Base-by-base conservation (phyloP, 1,140 invertebrate genomes). In the Trichomalopsis sarcophagae region DNA sequence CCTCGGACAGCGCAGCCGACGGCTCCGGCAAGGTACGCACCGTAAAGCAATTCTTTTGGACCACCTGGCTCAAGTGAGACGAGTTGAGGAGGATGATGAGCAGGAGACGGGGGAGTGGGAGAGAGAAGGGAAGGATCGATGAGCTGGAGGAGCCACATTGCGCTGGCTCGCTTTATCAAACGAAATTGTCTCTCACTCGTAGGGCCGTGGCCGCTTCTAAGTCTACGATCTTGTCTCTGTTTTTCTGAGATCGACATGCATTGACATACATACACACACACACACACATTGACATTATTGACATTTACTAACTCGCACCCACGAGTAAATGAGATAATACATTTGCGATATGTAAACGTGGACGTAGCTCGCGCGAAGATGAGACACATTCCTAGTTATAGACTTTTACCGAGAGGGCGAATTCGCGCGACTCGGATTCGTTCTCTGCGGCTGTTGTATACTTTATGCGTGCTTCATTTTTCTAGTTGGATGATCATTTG, bases 1-100 rank as follows among this genome's bases (percentile, higher is more conserved):
- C 23, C 40, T 2, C 66, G 27, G 68, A 14, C 44, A 66, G 23
- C 21, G 68, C 84, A n/a, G 87, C 89, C 71, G 89, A 88, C 83
- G 89, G 91, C 90, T 94, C 92, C 91, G 94, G 94, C 92, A 96
- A 96, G 95, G 95, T 96, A 95, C 95, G 95, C 93, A 93, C 95
- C 90, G 91, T 93, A 89, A 95, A 94, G 92, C 94, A 94, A 90
- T 94, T 93, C 91, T 95, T 95, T 92, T 95, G 95, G 95, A 95
- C 91, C 91, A 93, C 91, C 93, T 95, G 95, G 95, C 93, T 95
- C 94, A 94, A 94, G 89, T 91, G 88, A 86, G 44, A 71, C 40
- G 30, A 62, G 55, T 62, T n/a, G 55, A 62, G 55, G 21, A 62
- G 14, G 55, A 62, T 62, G 55, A 62, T 62, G 4, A 50, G 55